A percentile compares a stretch with the other conserved stretches of the same genome.
These are phyloP conservation scores for Scortum barcoo DNA, from an alignment of 2,113 vertebrate species.

Conservation along the genomic window DNA sequence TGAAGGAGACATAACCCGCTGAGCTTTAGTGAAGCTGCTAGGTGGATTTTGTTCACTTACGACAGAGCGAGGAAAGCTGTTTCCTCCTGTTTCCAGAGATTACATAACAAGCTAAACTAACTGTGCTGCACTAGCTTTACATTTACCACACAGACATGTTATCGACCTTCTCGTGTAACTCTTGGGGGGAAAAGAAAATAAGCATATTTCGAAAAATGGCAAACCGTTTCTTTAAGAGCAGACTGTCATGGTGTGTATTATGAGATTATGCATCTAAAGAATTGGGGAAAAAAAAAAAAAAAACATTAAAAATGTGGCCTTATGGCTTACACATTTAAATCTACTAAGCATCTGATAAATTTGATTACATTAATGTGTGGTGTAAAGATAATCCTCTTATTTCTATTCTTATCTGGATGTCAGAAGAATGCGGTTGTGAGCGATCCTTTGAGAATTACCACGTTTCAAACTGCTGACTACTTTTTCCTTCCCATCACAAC, in stretches of 20 bases:
- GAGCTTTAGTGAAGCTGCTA: not conserved
- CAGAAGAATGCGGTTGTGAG: not conserved
- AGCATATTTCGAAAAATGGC: not conserved
- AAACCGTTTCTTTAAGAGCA: not conserved
- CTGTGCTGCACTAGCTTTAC: not conserved
- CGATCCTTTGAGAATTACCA: slow-evolving; percentile 12
- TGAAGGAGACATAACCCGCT: not conserved
- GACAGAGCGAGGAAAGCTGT: not conserved
- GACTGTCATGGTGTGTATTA: not conserved
- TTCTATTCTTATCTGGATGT: slow-evolving; percentile 36
- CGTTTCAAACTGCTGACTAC: slow-evolving; percentile 15
- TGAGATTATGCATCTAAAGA: not conserved
- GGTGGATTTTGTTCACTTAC: not conserved
- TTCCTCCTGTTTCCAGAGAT: not conserved
- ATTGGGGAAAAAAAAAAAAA: not conserved
- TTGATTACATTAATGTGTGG: slow-evolving; percentile 5
- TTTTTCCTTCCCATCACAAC: slow-evolving; percentile 19
- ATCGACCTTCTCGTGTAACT: not conserved
- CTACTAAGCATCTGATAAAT: slow-evolving; percentile 25
- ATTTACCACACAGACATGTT: not conserved
- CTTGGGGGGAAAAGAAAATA: not conserved
- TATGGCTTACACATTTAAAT: slow-evolving; percentile 12
- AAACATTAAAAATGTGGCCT: slow-evolving; percentile 1
- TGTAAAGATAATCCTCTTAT: slow-evolving; percentile 33
- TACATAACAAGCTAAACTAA: not conserved